Evolutionary conservation across 1,140 invertebrate genomes (phyloP), one percentile per base, ranked within the genome.

Genomic region (Trichonephila inaurata): DNA sequence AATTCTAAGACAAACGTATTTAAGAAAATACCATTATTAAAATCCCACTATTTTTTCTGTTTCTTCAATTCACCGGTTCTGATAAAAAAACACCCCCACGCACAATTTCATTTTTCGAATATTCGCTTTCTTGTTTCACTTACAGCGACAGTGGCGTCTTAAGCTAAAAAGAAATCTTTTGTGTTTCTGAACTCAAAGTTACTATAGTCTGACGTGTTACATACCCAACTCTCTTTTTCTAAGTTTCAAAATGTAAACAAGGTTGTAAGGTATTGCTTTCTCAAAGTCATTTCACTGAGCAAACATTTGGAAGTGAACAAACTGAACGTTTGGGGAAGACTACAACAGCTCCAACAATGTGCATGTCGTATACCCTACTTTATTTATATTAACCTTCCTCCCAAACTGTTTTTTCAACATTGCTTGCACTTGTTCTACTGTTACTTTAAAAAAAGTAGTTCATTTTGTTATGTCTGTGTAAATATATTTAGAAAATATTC

Each of bases 301-400:
- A 89, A 89, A 89, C 66, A 89, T 33, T 89, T 60, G 88, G 72
- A 89, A 89, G 88, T 58, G 88, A 77, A 72, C 66, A 89, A 89
- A 89, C 88, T 24, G 61, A 89, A 89, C 69, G 24, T 89, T 77
- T 89, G 64, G 64, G 60, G n/a, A 51, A 58, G 44, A 88, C 21
- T 88, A 40, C 7, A 87, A 28, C 8, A 44, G 40, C 40, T 69
- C 24, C 81, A 10, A 51, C 51, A 83, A 28, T 40, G 33, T 40
- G 44, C 81, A 51, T 58, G 33, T 44, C 33, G 40, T 85, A n/a
- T n/a, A 24, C 16, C 58, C 58, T 33, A 16, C 28, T 58, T 85
- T 77, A 77, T 33, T 77, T 77, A 7, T 88, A 19, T 44, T 33
- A 21, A 24, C 58, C 24, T 40, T 44, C 64, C 3, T 4, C 1